Evolutionary conservation across 2,797 vertebrate species (phyloP).

Genomic region (Sebastiscus tertius): DNA sequence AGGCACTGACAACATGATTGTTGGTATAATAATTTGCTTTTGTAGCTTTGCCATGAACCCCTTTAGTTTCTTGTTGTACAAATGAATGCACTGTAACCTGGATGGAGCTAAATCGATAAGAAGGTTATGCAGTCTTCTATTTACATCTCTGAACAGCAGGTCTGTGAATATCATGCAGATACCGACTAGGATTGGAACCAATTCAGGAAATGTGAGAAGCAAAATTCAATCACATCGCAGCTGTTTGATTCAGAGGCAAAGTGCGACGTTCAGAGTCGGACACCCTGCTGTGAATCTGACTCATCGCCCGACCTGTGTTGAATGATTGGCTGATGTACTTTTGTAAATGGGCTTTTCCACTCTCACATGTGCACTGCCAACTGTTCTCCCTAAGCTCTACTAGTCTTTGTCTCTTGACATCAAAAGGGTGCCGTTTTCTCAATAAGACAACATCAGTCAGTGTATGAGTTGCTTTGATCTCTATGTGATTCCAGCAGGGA

Average conservation of each 20-base stretch:
- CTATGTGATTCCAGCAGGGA: constrained; percentile 38
- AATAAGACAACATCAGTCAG: constrained; percentile 51
- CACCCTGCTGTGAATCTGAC: constrained; percentile 42
- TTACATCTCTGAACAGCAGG: background rate
- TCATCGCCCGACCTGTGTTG: constrained; percentile 43
- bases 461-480: constrained; percentile 63
- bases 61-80: background rate
- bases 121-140: background rate
- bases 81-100: background rate
- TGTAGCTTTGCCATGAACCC: no score
- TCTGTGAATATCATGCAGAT: background rate
- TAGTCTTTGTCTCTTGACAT: constrained; percentile 60
- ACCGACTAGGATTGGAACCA: background rate
- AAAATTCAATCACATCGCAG: constrained; percentile 11
- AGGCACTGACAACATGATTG: background rate
- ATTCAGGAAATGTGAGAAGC: constrained; percentile 16
- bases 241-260: constrained; percentile 16
- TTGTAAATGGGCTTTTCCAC: constrained; percentile 59
- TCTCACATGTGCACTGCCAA: constrained; percentile 30
- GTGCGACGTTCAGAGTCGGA: background rate
- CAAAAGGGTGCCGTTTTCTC: constrained; percentile 54
- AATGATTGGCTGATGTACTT: constrained; percentile 40
- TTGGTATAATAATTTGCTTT: background rate
- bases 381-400: constrained; percentile 42
- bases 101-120: background rate